A percentile compares a stretch with the other conserved stretches of the same genome.
phyloP scores from a whole-genome alignment of 2,797 vertebrate species.

The Syngnathus acus region DNA sequence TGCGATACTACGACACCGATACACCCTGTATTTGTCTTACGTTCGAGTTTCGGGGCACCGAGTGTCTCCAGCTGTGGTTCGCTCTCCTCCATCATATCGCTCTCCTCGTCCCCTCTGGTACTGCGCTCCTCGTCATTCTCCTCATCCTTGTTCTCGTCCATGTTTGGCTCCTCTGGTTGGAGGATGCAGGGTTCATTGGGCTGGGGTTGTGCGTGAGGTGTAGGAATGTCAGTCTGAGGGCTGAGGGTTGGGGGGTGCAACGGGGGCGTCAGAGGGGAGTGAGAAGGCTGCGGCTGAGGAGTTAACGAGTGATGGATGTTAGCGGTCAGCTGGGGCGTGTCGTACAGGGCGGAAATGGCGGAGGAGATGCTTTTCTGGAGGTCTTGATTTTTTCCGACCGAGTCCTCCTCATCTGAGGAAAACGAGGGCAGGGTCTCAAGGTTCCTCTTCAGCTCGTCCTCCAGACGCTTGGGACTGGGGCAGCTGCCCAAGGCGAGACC shows the following conservation, averaged over 20 bases:
- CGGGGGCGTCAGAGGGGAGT: slow-evolving; percentile 55
- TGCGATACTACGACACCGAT: too few relatives aligned
- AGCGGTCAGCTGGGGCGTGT: slow-evolving; percentile 70
- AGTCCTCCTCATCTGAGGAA: slow-evolving; percentile 90
- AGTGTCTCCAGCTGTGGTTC: slow-evolving; percentile 61
- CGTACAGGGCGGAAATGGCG: slow-evolving; percentile 86
- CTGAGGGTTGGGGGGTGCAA: slow-evolving; percentile 67
- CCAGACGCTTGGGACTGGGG: slow-evolving; percentile 84
- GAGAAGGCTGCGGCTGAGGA: slow-evolving; percentile 44
- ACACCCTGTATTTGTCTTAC: slow-evolving; percentile 37
- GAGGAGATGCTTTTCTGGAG: slow-evolving; percentile 94
- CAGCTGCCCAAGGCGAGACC: slow-evolving; percentile 80
- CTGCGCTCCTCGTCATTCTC: slow-evolving; percentile 48
- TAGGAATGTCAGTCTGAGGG: slow-evolving; percentile 62
- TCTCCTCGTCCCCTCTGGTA: slow-evolving; percentile 41
- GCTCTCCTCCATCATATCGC: slow-evolving; percentile 52
- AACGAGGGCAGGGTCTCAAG: slow-evolving; percentile 89
- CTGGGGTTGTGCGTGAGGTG: slow-evolving; percentile 49
- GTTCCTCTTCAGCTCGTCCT: slow-evolving; percentile 89
- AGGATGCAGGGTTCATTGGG: slow-evolving; percentile 62
- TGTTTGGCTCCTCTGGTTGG: slow-evolving; percentile 51
- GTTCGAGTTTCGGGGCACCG: slow-evolving; percentile 54
- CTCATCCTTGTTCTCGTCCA: slow-evolving; percentile 46
- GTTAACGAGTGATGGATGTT: slow-evolving; percentile 48
- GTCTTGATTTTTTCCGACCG: slow-evolving; percentile 89